A percentile compares a stretch with the other conserved stretches of the same genome.
These are phyloP conservation scores for Netta rufina DNA, from an alignment of 2,797 vertebrate genomes.

Conservation along the genomic window DNA sequence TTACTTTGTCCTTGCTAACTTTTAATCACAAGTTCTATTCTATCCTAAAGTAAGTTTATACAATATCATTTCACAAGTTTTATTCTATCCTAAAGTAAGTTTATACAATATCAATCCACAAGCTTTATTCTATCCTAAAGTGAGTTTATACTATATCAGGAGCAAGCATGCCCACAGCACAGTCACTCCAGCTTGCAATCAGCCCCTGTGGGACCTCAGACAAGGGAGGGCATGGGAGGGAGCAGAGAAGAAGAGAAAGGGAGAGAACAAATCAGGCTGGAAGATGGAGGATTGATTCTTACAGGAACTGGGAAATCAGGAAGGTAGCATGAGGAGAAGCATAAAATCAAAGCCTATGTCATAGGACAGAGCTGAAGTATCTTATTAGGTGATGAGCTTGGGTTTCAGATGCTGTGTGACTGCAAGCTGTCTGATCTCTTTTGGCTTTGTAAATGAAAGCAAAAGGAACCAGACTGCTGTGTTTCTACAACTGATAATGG, in stretches of 20 bases:
- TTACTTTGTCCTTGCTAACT: too few species aligned
- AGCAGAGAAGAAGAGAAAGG: slow-evolving; percentile 1
- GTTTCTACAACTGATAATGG: not conserved
- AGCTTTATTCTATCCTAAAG: too few species aligned
- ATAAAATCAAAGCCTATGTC: not conserved
- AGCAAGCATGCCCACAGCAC: slow-evolving; percentile 70
- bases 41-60: too few species aligned
- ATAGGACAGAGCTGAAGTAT: not conserved
- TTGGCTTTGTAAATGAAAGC: not conserved
- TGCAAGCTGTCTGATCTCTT: not conserved
- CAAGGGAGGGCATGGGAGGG: slow-evolving; percentile 49
- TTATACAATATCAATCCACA: too few species aligned
- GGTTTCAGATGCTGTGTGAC: not conserved
- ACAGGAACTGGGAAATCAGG: not conserved
- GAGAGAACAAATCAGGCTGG: not conserved
- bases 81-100: too few species aligned
- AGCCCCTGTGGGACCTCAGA: slow-evolving; percentile 45
- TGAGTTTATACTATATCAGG: too few species aligned
- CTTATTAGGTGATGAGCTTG: not conserved
- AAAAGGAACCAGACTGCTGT: not conserved
- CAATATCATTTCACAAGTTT: too few species aligned
- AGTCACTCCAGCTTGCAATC: slow-evolving; percentile 11
- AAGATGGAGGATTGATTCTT: slow-evolving; percentile 40
- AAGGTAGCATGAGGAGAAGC: not conserved
- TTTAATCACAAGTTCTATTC: too few species aligned